These are phyloP conservation scores for human DNA, from an alignment of 2,113 vertebrate genomes.

Conservation along the genomic window DNA sequence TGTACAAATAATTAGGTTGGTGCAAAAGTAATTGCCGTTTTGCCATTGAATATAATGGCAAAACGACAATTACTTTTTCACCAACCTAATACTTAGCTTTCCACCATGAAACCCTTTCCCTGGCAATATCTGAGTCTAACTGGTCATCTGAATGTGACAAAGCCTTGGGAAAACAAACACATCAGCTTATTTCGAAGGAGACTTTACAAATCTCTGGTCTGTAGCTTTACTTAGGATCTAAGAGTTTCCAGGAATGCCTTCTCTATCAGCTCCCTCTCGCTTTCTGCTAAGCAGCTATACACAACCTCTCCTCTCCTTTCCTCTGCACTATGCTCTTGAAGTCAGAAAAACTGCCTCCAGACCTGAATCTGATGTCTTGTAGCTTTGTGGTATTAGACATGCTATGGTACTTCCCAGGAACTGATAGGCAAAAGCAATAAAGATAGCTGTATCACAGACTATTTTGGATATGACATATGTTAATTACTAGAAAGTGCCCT, in stretches of 20 bases:
- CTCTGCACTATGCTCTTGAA: no score
- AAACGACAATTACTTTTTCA: no score
- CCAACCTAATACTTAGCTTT: no score
- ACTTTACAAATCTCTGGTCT: background rate
- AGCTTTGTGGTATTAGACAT: background rate
- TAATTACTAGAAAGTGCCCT: background rate
- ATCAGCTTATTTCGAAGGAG: background rate
- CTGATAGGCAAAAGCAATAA: background rate
- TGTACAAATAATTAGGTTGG: no score
- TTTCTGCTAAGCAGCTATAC: fast-evolving
- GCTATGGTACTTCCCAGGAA: background rate
- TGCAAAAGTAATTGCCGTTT: no score
- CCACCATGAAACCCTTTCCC: background rate
- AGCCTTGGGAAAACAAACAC: fast-evolving
- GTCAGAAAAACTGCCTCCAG: background rate
- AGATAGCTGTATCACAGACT: background rate
- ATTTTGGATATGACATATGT: background rate
- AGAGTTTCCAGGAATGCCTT: background rate
- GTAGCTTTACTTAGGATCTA: background rate
- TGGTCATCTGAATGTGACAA: background rate
- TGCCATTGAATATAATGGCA: no score
- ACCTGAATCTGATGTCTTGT: background rate
- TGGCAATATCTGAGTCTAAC: fast-evolving
- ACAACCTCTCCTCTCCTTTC: background rate
- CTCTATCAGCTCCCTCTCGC: background rate